Evolutionary conservation across 2,113 vertebrate species (phyloP).

Genomic region (Microcebus murinus): DNA sequence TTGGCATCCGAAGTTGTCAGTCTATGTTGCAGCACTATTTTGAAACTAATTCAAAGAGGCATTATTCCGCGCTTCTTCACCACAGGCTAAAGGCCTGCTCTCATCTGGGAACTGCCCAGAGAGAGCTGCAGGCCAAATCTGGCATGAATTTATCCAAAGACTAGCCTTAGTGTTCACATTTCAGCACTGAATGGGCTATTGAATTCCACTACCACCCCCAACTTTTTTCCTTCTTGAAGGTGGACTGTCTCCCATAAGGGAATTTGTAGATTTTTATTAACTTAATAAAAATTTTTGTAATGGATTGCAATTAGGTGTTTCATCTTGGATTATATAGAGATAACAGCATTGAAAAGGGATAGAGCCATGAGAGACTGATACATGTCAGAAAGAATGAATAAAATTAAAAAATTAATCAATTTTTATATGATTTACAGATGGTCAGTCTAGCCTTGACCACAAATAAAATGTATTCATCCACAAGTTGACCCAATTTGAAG

Average conservation of each 20-base stretch:
- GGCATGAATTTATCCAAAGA: conserved; percentile 87
- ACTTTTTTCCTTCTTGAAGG: conserved; percentile 63
- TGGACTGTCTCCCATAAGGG: conserved; percentile 62
- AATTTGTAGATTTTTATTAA: conserved; percentile 58
- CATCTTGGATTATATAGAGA: not conserved
- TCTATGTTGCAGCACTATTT: conserved; percentile 81
- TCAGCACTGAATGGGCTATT: conserved; percentile 79
- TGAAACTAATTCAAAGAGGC: conserved; percentile 87
- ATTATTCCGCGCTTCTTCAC: conserved; percentile 83
- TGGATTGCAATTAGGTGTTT: not conserved
- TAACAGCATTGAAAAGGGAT: not conserved
- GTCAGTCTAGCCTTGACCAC: not conserved
- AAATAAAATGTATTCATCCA: not conserved
- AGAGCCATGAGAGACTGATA: not conserved
- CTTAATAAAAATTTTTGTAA: conserved; percentile 50
- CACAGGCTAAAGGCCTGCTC: conserved; percentile 79
- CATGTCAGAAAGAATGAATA: not conserved
- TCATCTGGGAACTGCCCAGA: conserved; percentile 80
- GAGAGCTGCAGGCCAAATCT: conserved; percentile 87
- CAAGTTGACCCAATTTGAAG: not conserved
- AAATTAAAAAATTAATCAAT: not conserved
- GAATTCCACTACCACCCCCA: conserved; percentile 71
- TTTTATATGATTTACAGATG: not conserved
- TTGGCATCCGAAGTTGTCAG: conserved; percentile 81
- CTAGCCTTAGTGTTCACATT: conserved; percentile 80